Evolutionary conservation across 1,140 invertebrate species (phyloP), one percentile per base, ranked within the genome.

Genomic region (Bicyclus anynana): DNA sequence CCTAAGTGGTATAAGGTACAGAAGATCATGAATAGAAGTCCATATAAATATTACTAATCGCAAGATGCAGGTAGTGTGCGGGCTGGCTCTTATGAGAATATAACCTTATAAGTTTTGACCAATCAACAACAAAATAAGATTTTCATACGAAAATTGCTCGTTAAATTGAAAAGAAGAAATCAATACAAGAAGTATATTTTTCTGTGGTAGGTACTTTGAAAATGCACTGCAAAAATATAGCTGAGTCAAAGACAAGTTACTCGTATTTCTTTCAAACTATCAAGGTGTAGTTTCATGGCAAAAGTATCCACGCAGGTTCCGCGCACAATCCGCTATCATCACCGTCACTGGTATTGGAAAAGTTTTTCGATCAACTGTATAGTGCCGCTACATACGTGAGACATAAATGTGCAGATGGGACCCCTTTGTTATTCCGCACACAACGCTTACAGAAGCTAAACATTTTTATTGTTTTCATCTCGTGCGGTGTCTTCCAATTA

Each of bases 361-460:
- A 84, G 69, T 84, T 84, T 84, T 84, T 84, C 82, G 78, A 83
- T 83, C 80, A 80, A 67, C 67, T 74, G 77, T 77, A 83, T 81
- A 72, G 78, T 82, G 67, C 59, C 23, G 59, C 53, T 53, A 59
- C n/a, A n/a, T 80, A 78, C 72, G 80, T 81, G 74, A 65, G 69
- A 78, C 77, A 81, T 78, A 78, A 78, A 73, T 52, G 71, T 59
- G 61, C 74, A 79, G 77, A 77, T 79, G 77, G 62, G 64, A 27
- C 57, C 59, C 62, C 66, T 68, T 77, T 80, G 64, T 77, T 77
- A 77, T 77, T 72, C 74, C 58, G 56, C 60, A 67, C 72, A 67
- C 76, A 76, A 67, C 60, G 60, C 72, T 72, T 55, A 68, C 60
- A 46, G 62, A 16, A 58, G 65, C 65, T 69, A 61, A 73, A 69